phyloP scores from a whole-genome alignment of 2,888 invertebrate genomes.

The Strigamia crassipes region DNA sequence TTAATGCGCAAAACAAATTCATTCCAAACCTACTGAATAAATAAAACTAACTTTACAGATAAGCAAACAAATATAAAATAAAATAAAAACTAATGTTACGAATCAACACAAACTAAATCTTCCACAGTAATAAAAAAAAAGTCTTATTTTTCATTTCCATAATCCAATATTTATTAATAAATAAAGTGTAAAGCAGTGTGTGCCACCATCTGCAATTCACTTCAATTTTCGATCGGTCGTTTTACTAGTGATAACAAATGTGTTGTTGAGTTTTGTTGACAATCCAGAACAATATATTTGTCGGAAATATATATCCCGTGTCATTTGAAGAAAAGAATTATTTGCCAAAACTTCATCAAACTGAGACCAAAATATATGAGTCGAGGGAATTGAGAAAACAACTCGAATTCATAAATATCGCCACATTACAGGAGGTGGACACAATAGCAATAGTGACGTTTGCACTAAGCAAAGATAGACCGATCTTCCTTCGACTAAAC shows the following conservation, averaged over 20 bases:
- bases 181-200: too few relatives aligned
- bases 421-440: conserved; percentile 15
- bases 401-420: conserved; percentile 1
- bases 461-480: conserved; percentile 8
- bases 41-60: too few relatives aligned
- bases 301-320: neutral
- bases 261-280: neutral
- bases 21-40: too few relatives aligned
- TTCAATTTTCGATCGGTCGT: too few relatives aligned
- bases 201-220: too few relatives aligned
- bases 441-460: conserved; percentile 8
- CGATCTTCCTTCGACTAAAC: conserved; percentile 16
- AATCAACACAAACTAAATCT: too few relatives aligned
- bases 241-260: neutral
- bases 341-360: conserved; percentile 34
- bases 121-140: too few relatives aligned
- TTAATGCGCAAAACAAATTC: too few relatives aligned
- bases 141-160: too few relatives aligned
- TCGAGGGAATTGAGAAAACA: conserved; percentile 4
- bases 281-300: neutral
- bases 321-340: neutral
- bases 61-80: too few relatives aligned
- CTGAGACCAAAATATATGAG: neutral
- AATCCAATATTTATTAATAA: too few relatives aligned
- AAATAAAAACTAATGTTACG: too few relatives aligned